phyloP scores from a whole-genome alignment of 2,797 vertebrate species.

The Falco cherrug region DNA sequence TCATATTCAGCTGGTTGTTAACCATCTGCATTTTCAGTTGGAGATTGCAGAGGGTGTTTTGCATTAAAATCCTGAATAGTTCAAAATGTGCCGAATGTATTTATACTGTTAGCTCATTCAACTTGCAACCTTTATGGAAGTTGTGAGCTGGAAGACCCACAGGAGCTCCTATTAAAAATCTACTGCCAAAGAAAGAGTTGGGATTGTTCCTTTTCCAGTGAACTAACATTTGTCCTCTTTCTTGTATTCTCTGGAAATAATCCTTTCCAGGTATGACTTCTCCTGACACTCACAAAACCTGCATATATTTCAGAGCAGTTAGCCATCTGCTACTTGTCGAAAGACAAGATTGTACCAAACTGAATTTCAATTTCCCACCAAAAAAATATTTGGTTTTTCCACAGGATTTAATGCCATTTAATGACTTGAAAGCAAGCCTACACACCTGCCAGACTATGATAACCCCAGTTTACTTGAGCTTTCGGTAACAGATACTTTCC shows the following conservation, averaged over 20 bases:
- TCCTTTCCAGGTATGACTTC: neutral
- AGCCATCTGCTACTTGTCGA: neutral
- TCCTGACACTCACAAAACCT: neutral
- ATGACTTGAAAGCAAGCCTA: neutral
- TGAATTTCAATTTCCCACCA: neutral
- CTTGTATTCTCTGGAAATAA: neutral
- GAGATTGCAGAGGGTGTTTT: neutral
- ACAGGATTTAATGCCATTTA: neutral
- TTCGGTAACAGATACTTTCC: neutral
- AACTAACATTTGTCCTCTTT: neutral
- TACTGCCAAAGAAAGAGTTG: neutral
- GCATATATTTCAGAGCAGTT: neutral
- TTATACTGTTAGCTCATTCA: neutral
- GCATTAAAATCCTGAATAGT: neutral
- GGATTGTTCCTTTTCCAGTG: neutral
- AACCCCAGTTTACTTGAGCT: neutral
- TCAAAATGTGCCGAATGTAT: neutral
- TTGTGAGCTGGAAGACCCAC: neutral
- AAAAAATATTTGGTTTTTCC: neutral
- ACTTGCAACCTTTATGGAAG: neutral
- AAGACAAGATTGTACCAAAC: neutral
- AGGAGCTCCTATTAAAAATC: neutral
- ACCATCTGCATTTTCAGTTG: neutral
- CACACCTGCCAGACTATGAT: neutral
- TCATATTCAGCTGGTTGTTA: neutral